A percentile compares a stretch with the other conserved stretches of the same genome.
These are phyloP conservation scores for Thecocarcelia acutangulata DNA, from an alignment of 2,888 invertebrate species.

Conservation along the genomic window DNA sequence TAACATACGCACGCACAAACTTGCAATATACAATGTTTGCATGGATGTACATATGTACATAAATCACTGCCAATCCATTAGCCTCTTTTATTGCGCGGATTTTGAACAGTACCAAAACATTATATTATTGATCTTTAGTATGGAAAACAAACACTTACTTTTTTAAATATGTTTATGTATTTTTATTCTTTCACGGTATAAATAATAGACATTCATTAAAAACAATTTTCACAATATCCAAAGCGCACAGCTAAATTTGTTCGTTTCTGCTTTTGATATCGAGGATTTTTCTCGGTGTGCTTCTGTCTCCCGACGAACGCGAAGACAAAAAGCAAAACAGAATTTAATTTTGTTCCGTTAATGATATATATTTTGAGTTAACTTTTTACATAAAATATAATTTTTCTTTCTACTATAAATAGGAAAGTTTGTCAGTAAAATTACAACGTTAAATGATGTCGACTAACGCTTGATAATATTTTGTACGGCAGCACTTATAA, in stretches of 20 bases:
- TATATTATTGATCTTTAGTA: slow-evolving; percentile 21
- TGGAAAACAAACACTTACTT: slow-evolving; percentile 48
- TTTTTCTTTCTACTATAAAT: slow-evolving; percentile 45
- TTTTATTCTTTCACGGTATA: slow-evolving; percentile 30
- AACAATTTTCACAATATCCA: slow-evolving; percentile 34
- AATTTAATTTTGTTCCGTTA: background rate
- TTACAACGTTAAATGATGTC: slow-evolving; percentile 60
- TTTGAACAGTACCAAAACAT: slow-evolving; percentile 42
- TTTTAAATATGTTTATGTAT: slow-evolving; percentile 32
- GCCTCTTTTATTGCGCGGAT: slow-evolving; percentile 63
- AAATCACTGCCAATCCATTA: slow-evolving; percentile 21
- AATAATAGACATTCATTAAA: slow-evolving; percentile 41
- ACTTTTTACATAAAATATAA: slow-evolving; percentile 37
- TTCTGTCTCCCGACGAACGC: slow-evolving; percentile 49
- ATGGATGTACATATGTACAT: too few relatives aligned
- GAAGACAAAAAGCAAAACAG: slow-evolving; percentile 5
- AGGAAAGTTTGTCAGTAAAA: slow-evolving; percentile 56
- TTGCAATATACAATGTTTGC: slow-evolving; percentile 10
- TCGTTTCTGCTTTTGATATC: slow-evolving; percentile 36
- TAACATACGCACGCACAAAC: slow-evolving; percentile 12
- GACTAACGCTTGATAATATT: slow-evolving; percentile 72
- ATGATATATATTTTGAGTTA: slow-evolving; percentile 19
- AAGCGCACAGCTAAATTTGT: slow-evolving; percentile 46
- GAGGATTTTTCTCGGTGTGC: slow-evolving; percentile 53
- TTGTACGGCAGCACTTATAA: slow-evolving; percentile 67